These are phyloP conservation scores for Petromus typicus DNA, from an alignment of 2,113 vertebrate genomes.

Conservation along the genomic window DNA sequence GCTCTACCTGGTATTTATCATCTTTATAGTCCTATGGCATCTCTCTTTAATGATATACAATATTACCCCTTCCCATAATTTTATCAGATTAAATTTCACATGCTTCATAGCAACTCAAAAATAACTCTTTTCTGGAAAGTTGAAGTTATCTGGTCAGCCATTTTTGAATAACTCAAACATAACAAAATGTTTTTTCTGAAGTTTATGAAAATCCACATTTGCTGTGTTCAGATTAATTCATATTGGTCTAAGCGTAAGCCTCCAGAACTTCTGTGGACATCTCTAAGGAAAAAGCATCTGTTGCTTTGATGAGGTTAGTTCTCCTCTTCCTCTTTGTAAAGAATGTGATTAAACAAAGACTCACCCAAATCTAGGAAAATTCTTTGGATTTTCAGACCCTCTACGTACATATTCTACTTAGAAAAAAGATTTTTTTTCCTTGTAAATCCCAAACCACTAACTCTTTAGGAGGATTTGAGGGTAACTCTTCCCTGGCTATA, in stretches of 20 bases:
- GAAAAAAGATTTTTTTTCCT: background rate
- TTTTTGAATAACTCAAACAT: slow-evolving; percentile 63
- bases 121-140: slow-evolving; percentile 58
- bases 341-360: slow-evolving; percentile 20
- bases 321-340: slow-evolving; percentile 20
- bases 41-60: slow-evolving; percentile 59
- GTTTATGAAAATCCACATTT: slow-evolving; percentile 60
- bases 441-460: background rate
- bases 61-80: slow-evolving; percentile 16
- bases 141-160: slow-evolving; percentile 44
- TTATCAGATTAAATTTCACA: slow-evolving; percentile 57
- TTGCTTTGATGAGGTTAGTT: slow-evolving; percentile 49
- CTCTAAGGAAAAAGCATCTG: slow-evolving; percentile 39
- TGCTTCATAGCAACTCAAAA: slow-evolving; percentile 53
- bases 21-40: slow-evolving; percentile 52
- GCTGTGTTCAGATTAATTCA: slow-evolving; percentile 52
- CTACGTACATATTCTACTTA: background rate
- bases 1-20: slow-evolving; percentile 50
- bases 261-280: background rate
- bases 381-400: slow-evolving; percentile 2
- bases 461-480: background rate
- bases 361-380: slow-evolving; percentile 32
- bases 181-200: slow-evolving; percentile 42
- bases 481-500: background rate
- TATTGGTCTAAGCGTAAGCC: slow-evolving; percentile 54